Conservation (phyloP, 2,797 vertebrate species). For the Arctocebus calabarensis region DNA sequence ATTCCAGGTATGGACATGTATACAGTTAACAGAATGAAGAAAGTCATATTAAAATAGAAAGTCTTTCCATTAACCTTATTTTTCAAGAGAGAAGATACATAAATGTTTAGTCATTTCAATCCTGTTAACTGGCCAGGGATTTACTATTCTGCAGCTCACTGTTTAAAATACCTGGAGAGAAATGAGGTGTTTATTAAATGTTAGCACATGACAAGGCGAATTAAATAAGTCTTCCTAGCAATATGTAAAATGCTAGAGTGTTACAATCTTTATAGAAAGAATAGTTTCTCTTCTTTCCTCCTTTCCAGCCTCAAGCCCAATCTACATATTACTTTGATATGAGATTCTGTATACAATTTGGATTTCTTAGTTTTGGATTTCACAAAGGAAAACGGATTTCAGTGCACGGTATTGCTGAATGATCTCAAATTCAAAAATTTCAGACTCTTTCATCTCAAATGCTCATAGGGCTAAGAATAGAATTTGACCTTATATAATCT, state of each 20-base stretch:
- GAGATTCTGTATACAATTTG: conserved; percentile 83
- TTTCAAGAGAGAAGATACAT: conserved; percentile 72
- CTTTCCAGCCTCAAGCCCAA: conserved; percentile 79
- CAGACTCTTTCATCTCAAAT: conserved; percentile 72
- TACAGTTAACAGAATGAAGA: conserved; percentile 48
- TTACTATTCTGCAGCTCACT: conserved; percentile 77
- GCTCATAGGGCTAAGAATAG: conserved; percentile 76
- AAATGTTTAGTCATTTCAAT: conserved; percentile 77
- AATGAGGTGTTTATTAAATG: conserved; percentile 88
- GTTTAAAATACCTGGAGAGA: conserved; percentile 85
- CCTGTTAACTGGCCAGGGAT: conserved; percentile 76
- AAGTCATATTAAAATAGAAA: conserved; percentile 74
- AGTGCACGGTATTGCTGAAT: conserved; percentile 63
- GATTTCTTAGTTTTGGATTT: conserved; percentile 85
- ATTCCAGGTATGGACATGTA: conserved; percentile 4
- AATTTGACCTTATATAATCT: conserved; percentile 77
- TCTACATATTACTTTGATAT: conserved; percentile 85
- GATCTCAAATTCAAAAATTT: conserved; percentile 78
- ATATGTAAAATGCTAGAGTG: conserved; percentile 80
- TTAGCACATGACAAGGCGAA: conserved; percentile 86
- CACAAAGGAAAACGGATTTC: conserved; percentile 82
- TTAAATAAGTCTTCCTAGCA: conserved; percentile 87
- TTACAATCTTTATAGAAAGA: conserved; percentile 74
- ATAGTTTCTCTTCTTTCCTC: conserved; percentile 78
- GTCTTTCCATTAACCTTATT: conserved; percentile 75